Base-by-base conservation (phyloP, 1,140 invertebrate species). In the Antheraea mylitta region DNA sequence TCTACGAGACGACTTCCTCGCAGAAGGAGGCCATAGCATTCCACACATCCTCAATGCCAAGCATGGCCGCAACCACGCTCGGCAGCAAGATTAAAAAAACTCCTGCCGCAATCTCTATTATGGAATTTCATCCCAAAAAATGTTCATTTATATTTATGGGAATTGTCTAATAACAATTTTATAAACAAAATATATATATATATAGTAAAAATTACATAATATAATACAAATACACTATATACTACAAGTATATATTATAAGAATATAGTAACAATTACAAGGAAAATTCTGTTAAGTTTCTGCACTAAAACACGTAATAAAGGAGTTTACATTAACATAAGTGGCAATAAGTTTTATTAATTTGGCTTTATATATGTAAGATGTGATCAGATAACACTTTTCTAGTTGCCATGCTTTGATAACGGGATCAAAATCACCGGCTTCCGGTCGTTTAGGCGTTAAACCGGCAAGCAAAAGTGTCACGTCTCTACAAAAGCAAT, bases 401-500 rank as follows among this genome's bases (percentile, higher is more conserved):
- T 53, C 45, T 53, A 16, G 45, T n/a, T 53, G 45, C 45, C 16
- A 53, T 13, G 60, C 22, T 62, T 58, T 59, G 63, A 58, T 67
- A 53, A 37, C 16, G 61, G 22, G 19, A 63, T 63, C 37, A 37
- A 8, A n/a, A 63, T 36, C 61, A 63, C 16, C 30, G 30, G 61
- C 61, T 63, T 16, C 13, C 3, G 16, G 10, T 7, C 61, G 61
- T 63, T 63, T 63, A 63, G 67, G 45, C 64, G 42, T 66, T 73
- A 63, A 62, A 58, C 22, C 13, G 48, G 30, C 66, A 53, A 61
- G 58, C 69, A 74, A 73, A 73, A 53, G 60, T 60, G 66, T 79
- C 77, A 79, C 73, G 75, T 79, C 45, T 70, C 69, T 60, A 66
- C 53, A 62, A 64, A 68, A 78, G 70, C 72, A 73, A 76, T 80